Base-by-base conservation (phyloP, 2,888 invertebrate genomes). In the Seira ritae region DNA sequence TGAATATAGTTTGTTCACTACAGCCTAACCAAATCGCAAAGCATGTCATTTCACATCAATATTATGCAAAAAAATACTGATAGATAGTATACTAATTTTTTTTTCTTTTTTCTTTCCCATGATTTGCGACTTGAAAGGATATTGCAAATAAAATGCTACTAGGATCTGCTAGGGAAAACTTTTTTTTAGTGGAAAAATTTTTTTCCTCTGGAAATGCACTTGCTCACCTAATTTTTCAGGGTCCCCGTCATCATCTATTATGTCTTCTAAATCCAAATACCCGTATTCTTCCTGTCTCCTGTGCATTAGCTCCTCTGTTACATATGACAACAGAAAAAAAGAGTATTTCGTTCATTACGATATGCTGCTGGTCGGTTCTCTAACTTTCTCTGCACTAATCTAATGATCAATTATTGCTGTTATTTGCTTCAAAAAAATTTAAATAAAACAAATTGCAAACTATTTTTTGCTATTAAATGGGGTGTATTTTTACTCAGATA, bases 221-320 rank as follows among this genome's bases (percentile, higher is more conserved):
- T 4, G 31, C 88, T 89, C 88, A 91, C 91, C 90, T 89, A 90
- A 90, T 77, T 90, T 90, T 78, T 90, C 90, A 12, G 89, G 90
- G 80, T 90, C 90, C 75, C 90, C 90, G 72, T 91, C 91, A 66
- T 91, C 90, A 77, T 91, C 91, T 71, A 90, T 88, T 50, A 90
- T 90, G 78, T 91, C 91, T 87, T 90, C 90, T 20, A 91, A 88
- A 80, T 91, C 90, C 84, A 91, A 88, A 86, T 90, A 89, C 84
- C 88, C 89, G 85, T 88, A 89, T 85, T 90, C 90, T 65, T 88
- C 85, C 70, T 89, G 86, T 70, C 90, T 86, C 83, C 90, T 85
- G 84, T 89, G 86, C 89, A 89, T 89, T 60, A 89, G 86, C 83
- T 91, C 91, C 86, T 91, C 90, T 90, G 88, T 31, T 31, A 31